These are phyloP conservation scores for Pristis pectinata DNA, from an alignment of 2,797 vertebrate genomes.

Conservation along the genomic window DNA sequence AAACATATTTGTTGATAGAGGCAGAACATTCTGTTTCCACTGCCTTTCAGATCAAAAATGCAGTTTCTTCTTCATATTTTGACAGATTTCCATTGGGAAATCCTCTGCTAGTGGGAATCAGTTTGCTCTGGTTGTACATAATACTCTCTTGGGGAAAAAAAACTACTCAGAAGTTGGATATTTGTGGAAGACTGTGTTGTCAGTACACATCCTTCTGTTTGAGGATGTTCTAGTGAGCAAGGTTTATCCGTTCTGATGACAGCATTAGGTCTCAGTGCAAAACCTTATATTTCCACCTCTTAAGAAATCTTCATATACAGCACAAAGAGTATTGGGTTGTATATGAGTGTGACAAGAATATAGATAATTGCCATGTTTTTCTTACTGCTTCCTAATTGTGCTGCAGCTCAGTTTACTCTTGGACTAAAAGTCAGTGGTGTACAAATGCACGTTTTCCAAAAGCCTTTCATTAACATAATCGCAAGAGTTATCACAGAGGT, in stretches of 20 bases:
- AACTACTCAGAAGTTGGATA: background rate
- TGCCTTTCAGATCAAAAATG: background rate
- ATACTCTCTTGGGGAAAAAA: background rate
- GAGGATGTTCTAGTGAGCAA: background rate
- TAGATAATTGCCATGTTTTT: background rate
- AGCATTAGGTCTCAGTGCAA: background rate
- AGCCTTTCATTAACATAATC: background rate
- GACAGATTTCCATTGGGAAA: background rate
- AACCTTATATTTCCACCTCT: background rate
- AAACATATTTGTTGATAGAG: background rate
- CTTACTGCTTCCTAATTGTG: background rate
- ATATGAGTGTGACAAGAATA: background rate
- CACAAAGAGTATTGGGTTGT: background rate
- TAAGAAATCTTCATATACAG: background rate
- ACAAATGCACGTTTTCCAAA: background rate
- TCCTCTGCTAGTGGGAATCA: background rate
- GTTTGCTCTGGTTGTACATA: background rate
- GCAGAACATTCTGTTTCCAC: background rate
- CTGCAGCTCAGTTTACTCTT: background rate
- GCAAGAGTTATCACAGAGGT: background rate
- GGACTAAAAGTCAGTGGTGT: background rate
- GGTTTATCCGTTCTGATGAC: background rate
- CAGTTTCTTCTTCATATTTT: background rate
- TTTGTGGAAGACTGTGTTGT: background rate
- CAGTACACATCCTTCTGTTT: background rate